Evolutionary conservation across 1,140 invertebrate genomes (phyloP), one percentile per base, ranked within the genome.

Genomic region (Eciton burchellii): DNA sequence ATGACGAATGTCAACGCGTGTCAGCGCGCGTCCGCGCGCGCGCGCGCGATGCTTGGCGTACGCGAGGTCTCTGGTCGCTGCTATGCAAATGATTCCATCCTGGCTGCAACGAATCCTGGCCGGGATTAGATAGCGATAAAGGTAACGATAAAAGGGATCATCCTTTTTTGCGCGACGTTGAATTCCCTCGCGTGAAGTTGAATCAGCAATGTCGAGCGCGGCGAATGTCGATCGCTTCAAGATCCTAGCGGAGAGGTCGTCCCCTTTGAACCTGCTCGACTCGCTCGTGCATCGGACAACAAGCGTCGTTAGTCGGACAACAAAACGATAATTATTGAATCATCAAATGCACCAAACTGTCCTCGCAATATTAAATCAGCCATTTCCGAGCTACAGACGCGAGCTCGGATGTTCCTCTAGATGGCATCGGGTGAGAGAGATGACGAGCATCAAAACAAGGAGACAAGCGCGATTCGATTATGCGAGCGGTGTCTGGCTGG

Each of bases 1-100:
- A 84, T 81, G 82, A 83, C 65, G 76, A 85, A 62, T 83, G 84
- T 76, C 82, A 83, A 77, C 63, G 81, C 60, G 60, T 73, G 79
- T 85, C 63, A 79, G 47, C 24, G 63, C 68, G 63, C 68, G 49
- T 12, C 43, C 74, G 56, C 63, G 63, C 29, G 73, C 41, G 73
- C 35, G 60, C n/a, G 59, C 73, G 29, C 62, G 74, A 21, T 77
- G 74, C 74, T 79, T 79, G 70, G 74, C 63, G 70, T 79, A 79
- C 70, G 68, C 68, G 52, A 79, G 63, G 52, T 43, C 41, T 79
- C 74, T 26, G 45, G 35, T n/a, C 41, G 62, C 6, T 29, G 60
- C 74, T 77, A 77, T 79, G 74, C 74, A 79, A 79, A 79, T 79
- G 74, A 79, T 56, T 79, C 68, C 35, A 74, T 35, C 43, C 66